Percentiles rank a stretch among this genome's conserved stretches.
Evolutionary conservation across 2,797 vertebrate genomes (phyloP).

Genomic region (Propithecus deckenii): DNA sequence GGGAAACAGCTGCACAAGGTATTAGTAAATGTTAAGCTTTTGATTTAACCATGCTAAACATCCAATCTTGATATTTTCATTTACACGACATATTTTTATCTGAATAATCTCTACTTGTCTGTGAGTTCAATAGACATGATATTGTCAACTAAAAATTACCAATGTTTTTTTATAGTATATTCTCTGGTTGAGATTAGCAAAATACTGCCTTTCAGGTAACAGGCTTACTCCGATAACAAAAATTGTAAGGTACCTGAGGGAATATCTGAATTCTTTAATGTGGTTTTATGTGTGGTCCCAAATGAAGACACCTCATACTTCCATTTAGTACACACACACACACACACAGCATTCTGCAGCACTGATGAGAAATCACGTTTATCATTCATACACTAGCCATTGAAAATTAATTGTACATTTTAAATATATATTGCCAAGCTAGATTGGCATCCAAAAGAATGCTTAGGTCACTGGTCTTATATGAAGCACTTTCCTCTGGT

Average conservation of each 20-base stretch:
- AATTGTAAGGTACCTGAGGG: conserved; percentile 44
- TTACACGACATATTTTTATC: background rate
- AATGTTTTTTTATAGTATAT: background rate
- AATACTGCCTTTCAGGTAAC: background rate
- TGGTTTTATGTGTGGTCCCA: conserved; percentile 56
- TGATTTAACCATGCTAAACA: background rate
- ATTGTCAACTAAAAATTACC: background rate
- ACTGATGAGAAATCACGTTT: conserved; percentile 34
- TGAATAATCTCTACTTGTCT: background rate
- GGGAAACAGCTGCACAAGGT: background rate
- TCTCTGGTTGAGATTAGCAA: background rate
- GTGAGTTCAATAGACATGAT: background rate
- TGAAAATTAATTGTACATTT: conserved; percentile 76
- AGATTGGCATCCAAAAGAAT: conserved; percentile 83
- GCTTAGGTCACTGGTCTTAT: conserved; percentile 77
- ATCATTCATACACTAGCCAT: conserved; percentile 42
- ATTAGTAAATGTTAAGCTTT: background rate
- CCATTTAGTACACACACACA: background rate
- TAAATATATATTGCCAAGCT: conserved; percentile 71
- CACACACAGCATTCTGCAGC: background rate
- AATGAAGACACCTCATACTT: background rate
- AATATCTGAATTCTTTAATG: conserved; percentile 66
- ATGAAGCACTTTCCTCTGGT: conserved; percentile 79
- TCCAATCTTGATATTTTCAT: background rate
- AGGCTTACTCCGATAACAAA: background rate